Base-by-base conservation (phyloP, 2,113 vertebrate species). In the Clarias magur region DNA sequence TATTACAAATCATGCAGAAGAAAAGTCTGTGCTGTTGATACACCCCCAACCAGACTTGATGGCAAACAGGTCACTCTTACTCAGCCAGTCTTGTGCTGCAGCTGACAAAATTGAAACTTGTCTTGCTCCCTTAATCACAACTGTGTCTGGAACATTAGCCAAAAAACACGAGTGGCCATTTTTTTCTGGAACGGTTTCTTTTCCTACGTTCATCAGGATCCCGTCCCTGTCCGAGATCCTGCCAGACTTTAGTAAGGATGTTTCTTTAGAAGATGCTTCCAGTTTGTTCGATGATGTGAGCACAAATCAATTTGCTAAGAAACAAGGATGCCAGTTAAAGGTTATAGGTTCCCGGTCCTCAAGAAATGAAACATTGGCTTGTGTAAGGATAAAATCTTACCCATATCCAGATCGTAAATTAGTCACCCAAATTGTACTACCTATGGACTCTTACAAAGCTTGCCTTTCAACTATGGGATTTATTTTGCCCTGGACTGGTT, bases 331-430 rank as follows among this genome's bases (percentile, higher is more conserved):
- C 30, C 25, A 34, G 19, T 38, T 38, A 23, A 59, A 68, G 15
- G 19, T 65, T n/a, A 54, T 38, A 59, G 72, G 48, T 38, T 78
- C 19, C 12, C 76, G 75, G 34, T 12, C 13, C 27, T 60, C 79
- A 83, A 86, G n/a, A 19, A 83, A 83, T 27, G 68, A 76, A 48
- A 27, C 38, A 59, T 16, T 84, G 8, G n/a, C 75, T n/a, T 70
- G 48, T 75, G 9, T 82, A 27, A 73, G 38, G 67, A 48, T 89
- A n/a, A 88, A 85, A 86, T 53, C 63, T n/a, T 42, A 56, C n/a
- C 76, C 88, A 78, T 38, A 87, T 73, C 34, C 82, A 57, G 53
- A 85, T 30, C 42, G n/a, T 17, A 12, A 75, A 62, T 84, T 84
- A 17, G 75, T 78, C 21, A 86, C 48, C 21, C 23, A 78, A 15